Evolutionary conservation across 2,797 vertebrate species (phyloP).

Genomic region (Gymnothorax javanicus): DNA sequence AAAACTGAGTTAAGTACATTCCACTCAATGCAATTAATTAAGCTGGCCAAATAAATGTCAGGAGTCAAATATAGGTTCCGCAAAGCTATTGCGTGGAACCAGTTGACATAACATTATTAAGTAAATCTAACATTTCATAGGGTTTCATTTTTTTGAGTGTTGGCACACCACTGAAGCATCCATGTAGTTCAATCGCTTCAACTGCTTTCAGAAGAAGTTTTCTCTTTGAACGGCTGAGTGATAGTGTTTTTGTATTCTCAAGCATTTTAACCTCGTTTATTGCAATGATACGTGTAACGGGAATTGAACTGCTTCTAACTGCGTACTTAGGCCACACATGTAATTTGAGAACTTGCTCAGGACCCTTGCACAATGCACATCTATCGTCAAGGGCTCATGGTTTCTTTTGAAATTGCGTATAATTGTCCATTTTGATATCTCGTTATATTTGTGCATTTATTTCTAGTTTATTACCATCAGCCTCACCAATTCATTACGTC

Average conservation of each 20-base stretch:
- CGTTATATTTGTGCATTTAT: not conserved
- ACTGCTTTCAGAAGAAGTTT: not conserved
- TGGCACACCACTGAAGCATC: not conserved
- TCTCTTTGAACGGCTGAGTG: too few species aligned
- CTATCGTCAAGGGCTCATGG: not conserved
- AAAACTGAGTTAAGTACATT: too few species aligned
- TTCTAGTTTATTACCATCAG: not conserved
- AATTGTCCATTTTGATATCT: not conserved
- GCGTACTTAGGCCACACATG: not conserved
- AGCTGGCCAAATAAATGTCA: too few species aligned
- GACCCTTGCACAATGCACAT: not conserved
- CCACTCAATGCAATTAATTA: too few species aligned
- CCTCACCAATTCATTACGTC: not conserved
- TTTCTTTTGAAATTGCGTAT: not conserved
- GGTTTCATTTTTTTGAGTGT: too few species aligned
- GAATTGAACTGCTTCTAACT: not conserved
- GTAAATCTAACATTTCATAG: too few species aligned
- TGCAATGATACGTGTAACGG: not conserved
- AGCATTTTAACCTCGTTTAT: too few species aligned
- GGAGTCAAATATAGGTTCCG: too few species aligned
- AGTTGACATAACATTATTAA: too few species aligned
- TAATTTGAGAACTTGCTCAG: not conserved
- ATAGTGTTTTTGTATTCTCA: not conserved
- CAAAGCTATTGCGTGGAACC: too few species aligned
- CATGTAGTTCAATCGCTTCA: not conserved